phyloP scores from a whole-genome alignment of 2,797 vertebrate species.

The Podarcis lilfordi region DNA sequence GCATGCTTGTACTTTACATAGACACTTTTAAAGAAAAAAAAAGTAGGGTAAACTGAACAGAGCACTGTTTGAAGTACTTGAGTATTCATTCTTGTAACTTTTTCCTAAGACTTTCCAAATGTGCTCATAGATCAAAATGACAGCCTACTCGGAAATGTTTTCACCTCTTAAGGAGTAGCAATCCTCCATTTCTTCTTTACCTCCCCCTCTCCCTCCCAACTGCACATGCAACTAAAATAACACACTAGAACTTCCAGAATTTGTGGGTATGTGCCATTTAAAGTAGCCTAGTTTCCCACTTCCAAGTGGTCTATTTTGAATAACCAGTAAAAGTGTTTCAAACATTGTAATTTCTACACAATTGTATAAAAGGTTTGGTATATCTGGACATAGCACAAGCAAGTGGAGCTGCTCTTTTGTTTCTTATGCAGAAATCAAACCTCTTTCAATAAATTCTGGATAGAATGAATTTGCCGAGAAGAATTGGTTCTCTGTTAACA shows the following conservation, averaged over 20 bases:
- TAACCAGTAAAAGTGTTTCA: constrained; percentile 57
- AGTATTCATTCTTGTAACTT: constrained; percentile 67
- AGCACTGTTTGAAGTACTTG: constrained; percentile 76
- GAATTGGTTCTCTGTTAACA: constrained; percentile 61
- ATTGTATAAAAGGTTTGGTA: constrained; percentile 63
- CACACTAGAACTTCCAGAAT: constrained; percentile 59
- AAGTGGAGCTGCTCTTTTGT: constrained; percentile 65
- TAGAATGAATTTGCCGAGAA: constrained; percentile 64
- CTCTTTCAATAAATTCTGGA: constrained; percentile 67
- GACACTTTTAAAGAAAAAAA: constrained; percentile 74
- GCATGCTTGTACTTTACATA: constrained; percentile 84
- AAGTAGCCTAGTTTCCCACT: constrained; percentile 68
- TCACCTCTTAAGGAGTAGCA: constrained; percentile 62
- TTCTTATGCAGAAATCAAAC: constrained; percentile 61
- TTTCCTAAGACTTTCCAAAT: constrained; percentile 66
- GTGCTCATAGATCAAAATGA: constrained; percentile 73
- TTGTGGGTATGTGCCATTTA: constrained; percentile 68
- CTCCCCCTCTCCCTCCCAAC: constrained; percentile 14
- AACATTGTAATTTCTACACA: constrained; percentile 60
- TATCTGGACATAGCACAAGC: constrained; percentile 70
- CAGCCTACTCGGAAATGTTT: constrained; percentile 75
- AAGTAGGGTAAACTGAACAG: constrained; percentile 77
- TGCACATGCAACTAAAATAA: constrained; percentile 55
- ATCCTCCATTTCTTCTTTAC: constrained; percentile 48
- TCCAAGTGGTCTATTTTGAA: constrained; percentile 59